phyloP scores from a whole-genome alignment of 2,113 vertebrate species.

The Bothrops jararaca region DNA sequence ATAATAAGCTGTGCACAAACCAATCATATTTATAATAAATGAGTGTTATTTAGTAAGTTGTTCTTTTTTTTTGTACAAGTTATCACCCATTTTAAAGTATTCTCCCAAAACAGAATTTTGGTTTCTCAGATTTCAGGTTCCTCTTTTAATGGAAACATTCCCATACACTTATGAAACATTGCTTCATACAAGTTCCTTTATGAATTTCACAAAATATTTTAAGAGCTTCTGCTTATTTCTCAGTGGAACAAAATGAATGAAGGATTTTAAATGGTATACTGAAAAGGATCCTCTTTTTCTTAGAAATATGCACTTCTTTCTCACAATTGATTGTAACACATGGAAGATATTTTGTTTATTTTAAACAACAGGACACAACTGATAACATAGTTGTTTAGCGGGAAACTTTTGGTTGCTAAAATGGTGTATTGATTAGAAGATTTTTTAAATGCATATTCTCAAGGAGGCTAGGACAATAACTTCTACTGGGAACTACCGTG shows the following conservation, averaged over 20 bases:
- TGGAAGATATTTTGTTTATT: neutral
- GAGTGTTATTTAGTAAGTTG: neutral
- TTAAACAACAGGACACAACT: neutral
- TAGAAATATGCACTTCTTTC: slow-evolving; percentile 50
- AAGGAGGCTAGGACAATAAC: neutral
- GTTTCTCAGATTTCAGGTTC: slow-evolving; percentile 46
- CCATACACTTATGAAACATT: slow-evolving; percentile 41
- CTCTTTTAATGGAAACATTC: slow-evolving; percentile 34
- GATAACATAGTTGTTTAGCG: neutral
- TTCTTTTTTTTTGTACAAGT: neutral
- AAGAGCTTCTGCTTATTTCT: slow-evolving; percentile 52
- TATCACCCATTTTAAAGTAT: neutral
- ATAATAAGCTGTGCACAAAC: neutral
- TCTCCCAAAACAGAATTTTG: neutral
- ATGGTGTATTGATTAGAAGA: neutral
- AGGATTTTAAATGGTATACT: slow-evolving; percentile 52
- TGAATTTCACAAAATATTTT: slow-evolving; percentile 48
- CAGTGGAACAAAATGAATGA: slow-evolving; percentile 44
- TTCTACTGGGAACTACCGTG: neutral
- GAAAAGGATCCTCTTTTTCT: slow-evolving; percentile 42
- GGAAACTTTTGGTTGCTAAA: neutral
- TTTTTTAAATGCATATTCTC: slow-evolving; percentile 17
- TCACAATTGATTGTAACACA: slow-evolving; percentile 20
- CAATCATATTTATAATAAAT: neutral
- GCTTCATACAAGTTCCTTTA: slow-evolving; percentile 34